Percentiles rank a stretch among this genome's conserved stretches.
Conservation (phyloP, 2,113 vertebrate genomes). For the Nothocercus julius region DNA sequence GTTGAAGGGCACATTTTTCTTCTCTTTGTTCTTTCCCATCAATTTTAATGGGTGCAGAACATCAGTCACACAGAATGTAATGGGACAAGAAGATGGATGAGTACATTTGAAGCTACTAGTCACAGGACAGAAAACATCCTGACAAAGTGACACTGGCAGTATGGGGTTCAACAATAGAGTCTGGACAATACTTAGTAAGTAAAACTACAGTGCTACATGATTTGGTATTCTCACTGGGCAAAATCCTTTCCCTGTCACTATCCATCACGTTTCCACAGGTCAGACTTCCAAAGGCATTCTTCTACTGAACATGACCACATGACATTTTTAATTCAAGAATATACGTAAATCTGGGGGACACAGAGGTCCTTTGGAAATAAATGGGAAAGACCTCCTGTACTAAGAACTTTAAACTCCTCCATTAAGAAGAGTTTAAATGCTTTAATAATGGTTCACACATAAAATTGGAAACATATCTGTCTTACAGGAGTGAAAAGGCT, state of each 20-base stretch:
- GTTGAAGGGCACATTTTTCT: constrained; percentile 83
- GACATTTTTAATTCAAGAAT: constrained; percentile 62
- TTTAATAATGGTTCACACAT: neutral
- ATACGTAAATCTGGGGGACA: constrained; percentile 48
- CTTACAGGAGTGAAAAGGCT: neutral
- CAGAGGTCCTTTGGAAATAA: constrained; percentile 47
- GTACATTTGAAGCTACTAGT: constrained; percentile 83
- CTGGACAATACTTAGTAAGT: constrained; percentile 74
- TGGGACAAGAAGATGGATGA: constrained; percentile 94
- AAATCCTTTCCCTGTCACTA: constrained; percentile 69
- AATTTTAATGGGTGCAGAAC: constrained; percentile 91
- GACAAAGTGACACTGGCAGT: constrained; percentile 78
- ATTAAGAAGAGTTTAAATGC: neutral
- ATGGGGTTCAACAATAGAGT: constrained; percentile 65
- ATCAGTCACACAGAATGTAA: constrained; percentile 91
- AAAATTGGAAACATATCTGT: neutral
- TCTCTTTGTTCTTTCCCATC: constrained; percentile 86
- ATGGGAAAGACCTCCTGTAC: constrained; percentile 18
- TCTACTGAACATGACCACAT: constrained; percentile 51
- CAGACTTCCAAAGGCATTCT: constrained; percentile 64
- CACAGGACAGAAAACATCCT: constrained; percentile 82
- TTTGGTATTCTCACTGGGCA: constrained; percentile 64
- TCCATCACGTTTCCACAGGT: constrained; percentile 56
- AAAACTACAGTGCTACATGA: constrained; percentile 51
- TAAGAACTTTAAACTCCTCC: constrained; percentile 45